A percentile compares a stretch with the other conserved stretches of the same genome.
These are phyloP conservation scores for Anser brachyrhynchus DNA, from an alignment of 2,113 vertebrate species.

Conservation along the genomic window DNA sequence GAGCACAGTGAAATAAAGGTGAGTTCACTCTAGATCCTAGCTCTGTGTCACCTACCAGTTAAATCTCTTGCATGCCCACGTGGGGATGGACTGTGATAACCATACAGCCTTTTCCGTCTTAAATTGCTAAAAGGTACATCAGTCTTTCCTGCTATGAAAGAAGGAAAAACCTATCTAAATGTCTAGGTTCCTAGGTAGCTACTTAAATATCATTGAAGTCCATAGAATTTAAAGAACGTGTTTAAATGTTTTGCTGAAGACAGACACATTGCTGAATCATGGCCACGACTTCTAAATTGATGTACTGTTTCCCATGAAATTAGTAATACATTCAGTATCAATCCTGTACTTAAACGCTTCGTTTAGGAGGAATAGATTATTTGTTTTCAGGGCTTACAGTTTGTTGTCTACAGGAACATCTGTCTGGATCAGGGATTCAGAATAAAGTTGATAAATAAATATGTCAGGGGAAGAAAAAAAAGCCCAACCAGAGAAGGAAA, in stretches of 20 bases:
- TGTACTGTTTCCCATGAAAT: not conserved
- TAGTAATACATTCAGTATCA: not conserved
- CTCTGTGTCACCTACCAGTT: not conserved
- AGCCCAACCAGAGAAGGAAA: not conserved
- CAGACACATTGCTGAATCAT: not conserved
- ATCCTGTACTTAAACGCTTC: not conserved
- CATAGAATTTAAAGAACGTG: slow-evolving; percentile 12
- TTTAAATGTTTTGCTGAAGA: slow-evolving; percentile 15
- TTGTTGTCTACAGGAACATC: not conserved
- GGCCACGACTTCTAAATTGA: not conserved
- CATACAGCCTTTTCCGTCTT: not conserved
- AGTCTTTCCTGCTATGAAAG: not conserved
- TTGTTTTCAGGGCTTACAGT: not conserved
- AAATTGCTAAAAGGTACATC: not conserved
- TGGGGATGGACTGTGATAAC: not conserved
- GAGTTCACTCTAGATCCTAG: not conserved
- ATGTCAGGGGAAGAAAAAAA: not conserved
- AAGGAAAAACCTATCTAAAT: not conserved
- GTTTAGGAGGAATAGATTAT: not conserved
- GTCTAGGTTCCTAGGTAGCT: not conserved
- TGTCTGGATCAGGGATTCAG: not conserved
- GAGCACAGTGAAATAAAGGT: slow-evolving; percentile 51
- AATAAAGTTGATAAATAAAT: not conserved
- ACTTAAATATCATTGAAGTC: slow-evolving; percentile 1
- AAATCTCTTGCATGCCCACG: not conserved